phyloP scores from a whole-genome alignment of 2,113 vertebrate genomes.

The Nyctibius bracteatus region DNA sequence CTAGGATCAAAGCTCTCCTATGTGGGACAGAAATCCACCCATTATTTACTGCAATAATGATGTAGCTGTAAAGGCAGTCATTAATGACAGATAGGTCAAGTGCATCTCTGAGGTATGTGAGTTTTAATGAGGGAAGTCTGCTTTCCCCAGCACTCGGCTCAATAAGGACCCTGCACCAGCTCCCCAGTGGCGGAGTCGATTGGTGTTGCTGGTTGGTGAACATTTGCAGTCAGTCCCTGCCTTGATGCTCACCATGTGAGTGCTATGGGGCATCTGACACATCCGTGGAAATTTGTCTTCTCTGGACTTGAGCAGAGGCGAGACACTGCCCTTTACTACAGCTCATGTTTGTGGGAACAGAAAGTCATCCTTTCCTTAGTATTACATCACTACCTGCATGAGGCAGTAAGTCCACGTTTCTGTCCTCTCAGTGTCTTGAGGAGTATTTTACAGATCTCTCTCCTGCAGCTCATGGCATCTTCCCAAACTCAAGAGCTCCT shows the following conservation, averaged over 20 bases:
- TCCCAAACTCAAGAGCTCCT: neutral
- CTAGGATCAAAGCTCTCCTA: neutral
- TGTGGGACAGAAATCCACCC: neutral
- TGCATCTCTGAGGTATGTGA: fast-evolving
- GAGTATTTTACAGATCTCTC: neutral
- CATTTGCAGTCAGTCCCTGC: neutral
- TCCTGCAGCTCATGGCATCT: neutral
- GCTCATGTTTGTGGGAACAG: neutral
- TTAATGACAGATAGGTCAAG: neutral
- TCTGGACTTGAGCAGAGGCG: neutral
- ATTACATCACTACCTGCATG: neutral
- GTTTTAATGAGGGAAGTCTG: neutral
- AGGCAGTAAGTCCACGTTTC: neutral
- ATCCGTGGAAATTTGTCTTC: neutral
- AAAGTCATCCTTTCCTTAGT: fast-evolving
- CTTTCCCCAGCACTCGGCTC: fast-evolving
- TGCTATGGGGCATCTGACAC: fast-evolving
- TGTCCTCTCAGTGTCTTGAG: neutral
- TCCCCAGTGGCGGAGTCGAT: neutral
- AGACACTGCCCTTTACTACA: neutral
- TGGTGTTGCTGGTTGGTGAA: neutral
- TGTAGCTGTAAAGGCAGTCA: neutral
- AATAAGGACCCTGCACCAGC: too few relatives aligned
- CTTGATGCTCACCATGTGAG: neutral
- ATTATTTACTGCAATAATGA: neutral